These are phyloP conservation scores for Leptopilina myrica DNA, from an alignment of 2,888 invertebrate species.

Conservation along the genomic window DNA sequence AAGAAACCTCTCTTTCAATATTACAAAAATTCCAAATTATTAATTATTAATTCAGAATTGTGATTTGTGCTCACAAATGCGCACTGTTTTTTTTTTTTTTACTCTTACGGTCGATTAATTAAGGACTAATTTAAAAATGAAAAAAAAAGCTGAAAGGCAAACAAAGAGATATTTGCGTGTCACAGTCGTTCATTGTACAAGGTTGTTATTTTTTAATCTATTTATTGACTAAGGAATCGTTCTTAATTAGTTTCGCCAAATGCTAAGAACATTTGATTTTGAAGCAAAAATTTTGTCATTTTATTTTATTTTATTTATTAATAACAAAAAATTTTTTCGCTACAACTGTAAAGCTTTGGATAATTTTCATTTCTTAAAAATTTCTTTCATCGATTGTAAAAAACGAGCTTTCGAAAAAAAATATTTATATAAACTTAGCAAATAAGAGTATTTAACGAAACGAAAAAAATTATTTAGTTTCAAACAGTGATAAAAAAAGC, in stretches of 20 bases:
- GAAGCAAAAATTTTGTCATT: slow-evolving; percentile 19
- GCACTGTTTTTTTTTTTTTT: slow-evolving; percentile 7
- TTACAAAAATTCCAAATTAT: background rate
- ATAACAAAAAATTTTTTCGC: background rate
- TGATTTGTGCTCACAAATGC: slow-evolving; percentile 34
- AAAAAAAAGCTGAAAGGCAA: background rate
- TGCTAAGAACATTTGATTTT: slow-evolving; percentile 50
- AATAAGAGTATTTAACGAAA: background rate
- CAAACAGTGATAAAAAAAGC: too few species aligned
- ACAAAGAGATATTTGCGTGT: slow-evolving; percentile 51
- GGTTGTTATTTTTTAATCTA: slow-evolving; percentile 47
- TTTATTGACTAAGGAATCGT: slow-evolving; percentile 52
- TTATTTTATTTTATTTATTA: background rate
- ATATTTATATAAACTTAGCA: background rate
- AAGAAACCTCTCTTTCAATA: background rate
- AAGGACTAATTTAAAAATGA: slow-evolving; percentile 5
- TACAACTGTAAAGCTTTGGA: slow-evolving; percentile 1
- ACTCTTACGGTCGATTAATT: slow-evolving; percentile 12
- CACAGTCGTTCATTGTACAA: slow-evolving; percentile 46
- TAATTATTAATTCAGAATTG: background rate
- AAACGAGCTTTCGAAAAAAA: slow-evolving; percentile 18
- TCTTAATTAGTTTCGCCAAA: slow-evolving; percentile 53
- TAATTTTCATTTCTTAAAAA: background rate
- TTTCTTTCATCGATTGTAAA: slow-evolving; percentile 27
- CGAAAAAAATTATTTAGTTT: too few species aligned